A percentile compares a stretch with the other conserved stretches of the same genome.
Evolutionary conservation across 2,797 vertebrate species (phyloP).

Genomic region (Neopelma chrysocephalum): DNA sequence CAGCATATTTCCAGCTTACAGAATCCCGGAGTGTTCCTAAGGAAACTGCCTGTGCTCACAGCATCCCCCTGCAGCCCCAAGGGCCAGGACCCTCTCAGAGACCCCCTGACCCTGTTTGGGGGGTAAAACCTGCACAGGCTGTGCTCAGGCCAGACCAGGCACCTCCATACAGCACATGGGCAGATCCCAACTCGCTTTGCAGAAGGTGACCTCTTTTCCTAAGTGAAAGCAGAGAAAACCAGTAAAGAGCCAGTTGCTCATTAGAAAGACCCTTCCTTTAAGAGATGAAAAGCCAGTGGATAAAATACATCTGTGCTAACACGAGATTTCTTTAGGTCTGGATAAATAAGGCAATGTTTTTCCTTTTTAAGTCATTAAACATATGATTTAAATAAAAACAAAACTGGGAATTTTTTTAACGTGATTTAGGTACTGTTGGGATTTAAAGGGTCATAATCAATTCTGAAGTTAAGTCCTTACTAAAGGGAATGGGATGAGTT

Average conservation of each 20-base stretch:
- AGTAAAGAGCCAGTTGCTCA: neutral
- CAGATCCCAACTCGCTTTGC: neutral
- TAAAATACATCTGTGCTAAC: neutral
- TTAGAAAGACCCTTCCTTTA: neutral
- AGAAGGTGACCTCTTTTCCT: neutral
- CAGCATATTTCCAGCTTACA: neutral
- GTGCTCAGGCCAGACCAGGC: neutral
- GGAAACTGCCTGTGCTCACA: neutral
- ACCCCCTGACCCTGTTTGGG: accelerated
- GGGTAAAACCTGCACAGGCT: neutral
- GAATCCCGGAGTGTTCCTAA: neutral
- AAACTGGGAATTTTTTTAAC: neutral
- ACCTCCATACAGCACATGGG: accelerated
- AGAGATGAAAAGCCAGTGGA: neutral
- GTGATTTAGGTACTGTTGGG: neutral
- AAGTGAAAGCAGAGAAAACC: neutral
- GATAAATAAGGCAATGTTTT: neutral
- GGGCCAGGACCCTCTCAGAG: accelerated
- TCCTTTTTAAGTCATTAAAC: neutral
- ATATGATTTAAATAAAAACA: neutral
- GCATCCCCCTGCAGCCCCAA: neutral
- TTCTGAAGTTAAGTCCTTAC: slow-evolving; percentile 15
- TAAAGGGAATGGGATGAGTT: slow-evolving; percentile 41
- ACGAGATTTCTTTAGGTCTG: neutral
- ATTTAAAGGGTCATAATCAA: neutral